These are phyloP conservation scores for Serrognathus titanus DNA, from an alignment of 2,888 invertebrate genomes.

Conservation along the genomic window DNA sequence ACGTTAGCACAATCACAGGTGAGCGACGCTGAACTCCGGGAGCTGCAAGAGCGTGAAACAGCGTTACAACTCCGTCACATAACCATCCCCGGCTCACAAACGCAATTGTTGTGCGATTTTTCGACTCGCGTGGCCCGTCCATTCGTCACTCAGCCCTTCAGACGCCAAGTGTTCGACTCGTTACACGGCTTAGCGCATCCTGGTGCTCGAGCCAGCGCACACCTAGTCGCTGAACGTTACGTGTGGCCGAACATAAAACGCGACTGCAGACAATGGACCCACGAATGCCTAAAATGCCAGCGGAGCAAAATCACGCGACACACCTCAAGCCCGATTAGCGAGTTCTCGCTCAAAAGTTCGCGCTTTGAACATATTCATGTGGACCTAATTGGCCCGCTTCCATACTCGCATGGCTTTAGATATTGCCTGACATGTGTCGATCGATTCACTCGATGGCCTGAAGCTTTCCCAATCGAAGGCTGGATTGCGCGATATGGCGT, in stretches of 20 bases:
- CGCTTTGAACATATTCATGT: constrained; percentile 45
- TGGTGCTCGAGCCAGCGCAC: constrained; percentile 6
- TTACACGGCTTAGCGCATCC: constrained; percentile 4
- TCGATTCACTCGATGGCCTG: constrained; percentile 34
- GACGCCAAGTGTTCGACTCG: neutral
- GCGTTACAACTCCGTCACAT: neutral
- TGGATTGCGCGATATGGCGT: constrained; percentile 38
- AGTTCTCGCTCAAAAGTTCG: constrained; percentile 21
- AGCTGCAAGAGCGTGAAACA: neutral
- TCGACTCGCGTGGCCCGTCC: neutral
- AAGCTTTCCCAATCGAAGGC: constrained; percentile 32
- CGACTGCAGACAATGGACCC: constrained; percentile 8
- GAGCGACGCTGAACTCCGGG: constrained; percentile 1
- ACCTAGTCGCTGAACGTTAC: constrained; percentile 2
- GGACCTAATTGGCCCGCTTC: constrained; percentile 44
- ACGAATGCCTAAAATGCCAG: constrained; percentile 31
- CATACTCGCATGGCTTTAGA: constrained; percentile 30
- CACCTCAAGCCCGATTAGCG: constrained; percentile 21
- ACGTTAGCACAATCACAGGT: neutral
- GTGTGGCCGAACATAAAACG: constrained; percentile 13
- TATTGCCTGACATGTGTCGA: constrained; percentile 40
- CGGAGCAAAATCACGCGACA: constrained; percentile 36
- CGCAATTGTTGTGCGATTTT: constrained; percentile 3
- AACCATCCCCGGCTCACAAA: neutral
- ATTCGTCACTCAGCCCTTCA: neutral